Base-by-base conservation (phyloP, 2,113 vertebrate species). In the Centropus bengalensis region DNA sequence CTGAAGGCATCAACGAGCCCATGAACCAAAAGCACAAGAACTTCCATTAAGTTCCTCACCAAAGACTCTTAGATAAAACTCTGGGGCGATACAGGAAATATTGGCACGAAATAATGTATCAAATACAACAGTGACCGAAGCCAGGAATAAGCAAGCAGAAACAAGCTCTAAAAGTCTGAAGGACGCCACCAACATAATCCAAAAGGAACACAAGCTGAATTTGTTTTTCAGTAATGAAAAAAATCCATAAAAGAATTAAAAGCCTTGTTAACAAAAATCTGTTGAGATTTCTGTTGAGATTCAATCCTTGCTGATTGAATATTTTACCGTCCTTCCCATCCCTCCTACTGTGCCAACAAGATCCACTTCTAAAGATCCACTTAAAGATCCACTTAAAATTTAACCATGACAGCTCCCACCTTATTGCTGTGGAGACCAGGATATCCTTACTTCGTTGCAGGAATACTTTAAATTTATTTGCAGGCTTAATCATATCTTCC, bases 121-220 rank as follows among this genome's bases (percentile, higher is more conserved):
- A 28, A 42, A 32, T 38, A 51, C 14, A 51, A 52, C 44, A 60
- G 8, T 32, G 12, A 30, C 10, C 45, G n/a, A 80, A 90, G 88
- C 56, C 3, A 27, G 0, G 0, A 88, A 89, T 20, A 13, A 82
- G 32, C 27, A 78, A 62, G n/a, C 14, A 85, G 33, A 91, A 79
- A 82, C 16, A 44, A 62, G 10, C 5, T 80, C 38, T 40, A 64
- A 62, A 80, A 18, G 28, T 24, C 18, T 23, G 76, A 82, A 71
- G 28, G 55, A 80, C 1, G 0, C 27, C 19, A 51, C 9, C 32
- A n/a, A 28, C 9, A 36, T 1, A 20, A 8, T 8, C 6, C 28
- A 87, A 59, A 82, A 59, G 17, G 26, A 62, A 62, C 3, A 40
- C 24, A 4, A 38, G 6, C 8, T 49, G 7, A 71, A 78, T 18